Evolutionary conservation across 1,140 invertebrate species (phyloP), one percentile per base, ranked within the genome.

Genomic region (Trachelipus rathkii): DNA sequence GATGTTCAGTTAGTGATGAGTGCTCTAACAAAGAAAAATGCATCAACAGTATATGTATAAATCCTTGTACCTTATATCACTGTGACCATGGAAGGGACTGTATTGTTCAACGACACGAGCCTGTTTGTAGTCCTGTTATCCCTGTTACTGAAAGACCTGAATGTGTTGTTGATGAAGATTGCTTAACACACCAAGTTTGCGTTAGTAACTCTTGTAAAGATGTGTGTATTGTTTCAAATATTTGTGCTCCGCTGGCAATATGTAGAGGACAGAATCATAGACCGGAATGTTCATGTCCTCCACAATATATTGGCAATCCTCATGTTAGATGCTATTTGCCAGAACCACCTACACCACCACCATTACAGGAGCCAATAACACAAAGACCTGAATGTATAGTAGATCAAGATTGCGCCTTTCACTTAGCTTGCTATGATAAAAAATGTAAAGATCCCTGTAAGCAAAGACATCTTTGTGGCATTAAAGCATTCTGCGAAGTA

Each of bases 191-290:
- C 81, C 87, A 90, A 82, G 91, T 92, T 46, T 95, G 93, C 84
- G 88, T 91, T 67, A 73, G 81, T 43, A 81, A 79, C 46, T 78
- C 89, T 83, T 95, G 93, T 85, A 87, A 89, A 76, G 90, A 94
- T 85, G 93, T 93, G 71, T 95, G 93, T 83, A 83, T 93, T 0
- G 33, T 82, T 43, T 89, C 89, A 70, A 91, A 92, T 83, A 89
- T 89, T 9, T 97, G 95, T 83, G 90, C 93, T 0, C 87, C 89
- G 0, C 85, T 89, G 72, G 92, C 94, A 3, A 89, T 93, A 82
- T 96, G 94, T 82, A 86, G 89, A 24, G 90, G 93, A 4, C 88
- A 92, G 80, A 93, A 95, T 82, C 94, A 96, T 82, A 86, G 93
- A 66, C 89, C 93, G 0, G 87, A 93, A n/a, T 85, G 84, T 75